phyloP scores from a whole-genome alignment of 2,797 vertebrate species.

The Manis pentadactyla region DNA sequence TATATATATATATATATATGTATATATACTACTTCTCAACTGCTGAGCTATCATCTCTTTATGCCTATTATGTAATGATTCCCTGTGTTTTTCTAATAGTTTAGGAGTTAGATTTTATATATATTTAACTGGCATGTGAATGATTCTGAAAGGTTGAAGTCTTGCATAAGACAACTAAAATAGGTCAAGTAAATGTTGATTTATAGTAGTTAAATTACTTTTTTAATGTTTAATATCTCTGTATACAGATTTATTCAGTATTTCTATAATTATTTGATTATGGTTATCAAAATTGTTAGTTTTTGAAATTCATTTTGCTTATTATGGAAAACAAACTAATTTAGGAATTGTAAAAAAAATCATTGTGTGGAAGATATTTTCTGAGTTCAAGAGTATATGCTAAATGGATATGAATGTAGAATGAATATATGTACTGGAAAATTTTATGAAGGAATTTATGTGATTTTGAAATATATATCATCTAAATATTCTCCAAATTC shows the following conservation, averaged over 20 bases:
- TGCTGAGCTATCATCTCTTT: not conserved
- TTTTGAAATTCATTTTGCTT: conserved; percentile 40
- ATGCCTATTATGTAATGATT: conserved; percentile 7
- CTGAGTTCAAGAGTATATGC: not conserved
- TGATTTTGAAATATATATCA: conserved; percentile 5
- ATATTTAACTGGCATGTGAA: not conserved
- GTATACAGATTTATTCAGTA: not conserved
- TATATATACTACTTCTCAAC: not conserved
- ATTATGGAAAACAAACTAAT: not conserved
- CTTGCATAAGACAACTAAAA: not conserved
- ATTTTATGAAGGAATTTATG: not conserved
- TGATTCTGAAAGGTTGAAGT: not conserved
- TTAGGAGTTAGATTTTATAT: not conserved
- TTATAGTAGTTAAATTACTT: not conserved
- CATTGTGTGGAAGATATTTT: not conserved
- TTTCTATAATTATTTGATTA: conserved; percentile 14
- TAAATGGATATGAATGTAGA: not conserved
- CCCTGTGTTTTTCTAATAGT: not conserved
- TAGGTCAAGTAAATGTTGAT: not conserved
- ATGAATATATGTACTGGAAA: conserved; percentile 18
- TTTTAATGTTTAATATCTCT: not conserved
- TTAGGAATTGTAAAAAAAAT: conserved; percentile 12
- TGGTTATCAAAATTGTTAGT: not conserved
- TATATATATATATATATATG: too few relatives aligned
- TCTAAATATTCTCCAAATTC: not conserved